Conservation (phyloP, 2,113 vertebrate species). For the Macheiramphus alcinus region DNA sequence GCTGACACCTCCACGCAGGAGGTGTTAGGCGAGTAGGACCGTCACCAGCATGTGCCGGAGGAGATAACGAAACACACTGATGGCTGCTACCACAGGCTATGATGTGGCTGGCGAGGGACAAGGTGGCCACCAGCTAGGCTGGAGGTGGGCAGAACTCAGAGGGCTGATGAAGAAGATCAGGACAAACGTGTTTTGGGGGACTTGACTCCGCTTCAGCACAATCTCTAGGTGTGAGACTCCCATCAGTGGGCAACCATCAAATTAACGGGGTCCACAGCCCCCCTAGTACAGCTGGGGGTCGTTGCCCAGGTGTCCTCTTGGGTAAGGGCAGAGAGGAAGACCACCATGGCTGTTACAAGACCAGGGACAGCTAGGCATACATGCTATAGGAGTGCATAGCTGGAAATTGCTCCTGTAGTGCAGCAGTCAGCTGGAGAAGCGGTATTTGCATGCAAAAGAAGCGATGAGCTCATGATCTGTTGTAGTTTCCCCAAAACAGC, state of each 20-base stretch:
- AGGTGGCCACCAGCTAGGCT: not conserved
- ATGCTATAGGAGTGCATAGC: not conserved
- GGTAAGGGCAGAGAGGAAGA: not conserved
- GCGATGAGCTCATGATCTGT: not conserved
- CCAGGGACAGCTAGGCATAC: not conserved
- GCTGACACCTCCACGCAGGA: not conserved
- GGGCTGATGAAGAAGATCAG: not conserved
- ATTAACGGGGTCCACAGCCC: rapidly evolving
- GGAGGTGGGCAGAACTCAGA: not conserved
- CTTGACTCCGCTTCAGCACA: not conserved
- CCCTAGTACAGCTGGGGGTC: not conserved
- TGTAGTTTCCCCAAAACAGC: not conserved
- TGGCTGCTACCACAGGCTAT: not conserved
- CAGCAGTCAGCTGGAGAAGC: not conserved
- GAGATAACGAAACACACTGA: not conserved
- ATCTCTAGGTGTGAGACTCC: not conserved
- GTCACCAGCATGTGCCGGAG: not conserved
- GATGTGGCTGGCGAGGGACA: rapidly evolving
- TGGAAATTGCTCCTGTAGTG: not conserved
- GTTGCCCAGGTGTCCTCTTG: not conserved
- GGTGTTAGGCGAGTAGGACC: not conserved
- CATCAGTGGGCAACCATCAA: rapidly evolving
- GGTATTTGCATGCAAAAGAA: not conserved
- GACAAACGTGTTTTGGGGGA: not conserved
- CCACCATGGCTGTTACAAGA: not conserved